Evolutionary conservation across 2,797 vertebrate species (phyloP), one percentile per base, ranked within the genome.

Genomic region (Pipistrellus pygmaeus): DNA sequence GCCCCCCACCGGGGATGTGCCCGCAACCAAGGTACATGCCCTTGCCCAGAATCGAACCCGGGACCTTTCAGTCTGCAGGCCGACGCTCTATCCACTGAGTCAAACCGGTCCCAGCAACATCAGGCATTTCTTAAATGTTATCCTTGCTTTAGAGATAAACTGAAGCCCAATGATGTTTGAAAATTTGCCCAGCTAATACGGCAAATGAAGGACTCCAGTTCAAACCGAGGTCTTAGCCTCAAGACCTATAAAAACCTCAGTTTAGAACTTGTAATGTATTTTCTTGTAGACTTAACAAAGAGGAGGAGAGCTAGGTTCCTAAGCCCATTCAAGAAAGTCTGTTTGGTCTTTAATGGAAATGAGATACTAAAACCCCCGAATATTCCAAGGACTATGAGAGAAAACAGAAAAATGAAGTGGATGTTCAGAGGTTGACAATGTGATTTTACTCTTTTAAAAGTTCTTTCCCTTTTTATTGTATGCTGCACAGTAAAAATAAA

Each of bases 231-330:
- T 60, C 23, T 73, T 55, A 85, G 7, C 46, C 41, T 78, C 27
- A 64, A 23, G 27, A 14, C 55, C 60, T 88, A 76, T 30, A 76
- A 75, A 93, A 86, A 53, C 32, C 69, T 93, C 23, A 75, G 7
- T 69, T 64, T 93, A 75, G 44, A 84, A 91, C n/a, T 82, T 72
- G 41, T 17, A 69, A 55, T 91, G 8, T 41, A 14, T 88, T 88
- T 95, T 84, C 73, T 75, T 84, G 5, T 48, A 41, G 73, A 73
- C 41, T 66, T 83, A 69, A 55, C 88, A 48, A 86, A 90, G 11
- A 30, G 23, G 17, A 69, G 62, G 25, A 84, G 8, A 73, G 10
- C 32, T 30, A 38, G 8, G 7, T 64, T 86, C 21, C 68, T 75
- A 81, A 62, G 20, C 13, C 10, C 13, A 62, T 57, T 93, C 35